Base-by-base conservation (phyloP, 2,113 vertebrate species). In the Siniperca knerii region DNA sequence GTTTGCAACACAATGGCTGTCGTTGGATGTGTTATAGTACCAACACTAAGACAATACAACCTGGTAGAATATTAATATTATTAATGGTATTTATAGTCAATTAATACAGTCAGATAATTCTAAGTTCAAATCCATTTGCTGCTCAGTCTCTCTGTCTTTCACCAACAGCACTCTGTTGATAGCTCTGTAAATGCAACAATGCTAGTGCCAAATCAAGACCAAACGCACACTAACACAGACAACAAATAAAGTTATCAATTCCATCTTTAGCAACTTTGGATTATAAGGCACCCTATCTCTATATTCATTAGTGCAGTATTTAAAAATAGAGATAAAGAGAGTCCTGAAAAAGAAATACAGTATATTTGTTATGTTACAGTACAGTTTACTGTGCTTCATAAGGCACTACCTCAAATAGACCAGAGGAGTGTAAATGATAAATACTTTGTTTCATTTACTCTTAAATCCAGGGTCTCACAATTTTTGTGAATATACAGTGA, bases 1-100 rank as follows among this genome's bases (percentile, higher is more conserved):
- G 46, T 90, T 89, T 55, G 62, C 33, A 48, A 65, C 29, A 84
- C 6, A 20, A 20, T 77, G 60, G 61, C 42, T 75, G 40, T 64
- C 33, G 42, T 16, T 75, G 42, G 65, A 33, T 44, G 23, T 29
- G 33, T 67, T 55, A 64, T 9, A 55, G 65, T 8, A 33, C 33
- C 58, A 60, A 13, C 44, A 60, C 50, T 23, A 46, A 16, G 33
- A 40, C 60, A 84, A 70, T 9, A 20, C 54, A 66, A 83, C 79
- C 23, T 52, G 52, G 52, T 35, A 68, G 55, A 79, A 65, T 55
- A 73, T 78, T 6, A 64, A 55, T 29, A 58, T 37, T 37, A 37
- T 37, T 37, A 37, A 37, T 37, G 72, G 42, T 64, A 48, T 60
- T 54, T 57, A 35, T 3, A 42, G 52, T 42, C 23, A 44, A 20